Conservation (phyloP, 2,797 vertebrate genomes). For the Uromys caudimaculatus region DNA sequence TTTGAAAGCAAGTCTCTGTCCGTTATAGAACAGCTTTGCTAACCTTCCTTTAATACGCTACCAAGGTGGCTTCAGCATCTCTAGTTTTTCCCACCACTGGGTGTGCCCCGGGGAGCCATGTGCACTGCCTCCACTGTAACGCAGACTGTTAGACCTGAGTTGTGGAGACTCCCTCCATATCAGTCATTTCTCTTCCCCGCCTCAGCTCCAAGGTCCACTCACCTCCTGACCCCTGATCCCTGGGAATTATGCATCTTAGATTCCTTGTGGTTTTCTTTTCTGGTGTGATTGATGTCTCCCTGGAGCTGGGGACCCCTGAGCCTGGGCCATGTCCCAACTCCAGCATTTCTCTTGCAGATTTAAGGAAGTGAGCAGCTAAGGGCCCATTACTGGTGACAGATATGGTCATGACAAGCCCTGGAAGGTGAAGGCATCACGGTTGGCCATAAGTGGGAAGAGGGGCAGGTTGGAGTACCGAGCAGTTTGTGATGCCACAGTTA, state of each 20-base stretch:
- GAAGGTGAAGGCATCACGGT: not conserved
- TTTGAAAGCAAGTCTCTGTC: not conserved
- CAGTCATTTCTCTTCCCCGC: not conserved
- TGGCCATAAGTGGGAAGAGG: not conserved
- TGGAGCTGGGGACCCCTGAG: not conserved
- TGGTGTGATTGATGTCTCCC: not conserved
- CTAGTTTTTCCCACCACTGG: fast-evolving
- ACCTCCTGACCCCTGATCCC: not conserved
- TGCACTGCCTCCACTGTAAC: not conserved
- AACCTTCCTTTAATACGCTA: not conserved
- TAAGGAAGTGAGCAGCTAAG: not conserved
- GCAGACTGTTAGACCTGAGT: not conserved
- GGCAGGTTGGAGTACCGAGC: not conserved
- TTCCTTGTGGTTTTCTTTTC: not conserved
- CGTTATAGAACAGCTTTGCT: not conserved
- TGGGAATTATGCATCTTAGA: not conserved
- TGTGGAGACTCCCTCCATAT: not conserved
- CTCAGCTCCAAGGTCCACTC: not conserved
- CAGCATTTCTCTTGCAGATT: not conserved
- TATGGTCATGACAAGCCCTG: not conserved
- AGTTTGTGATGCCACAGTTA: not conserved
- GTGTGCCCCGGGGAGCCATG: not conserved
- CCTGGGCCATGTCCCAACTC: not conserved
- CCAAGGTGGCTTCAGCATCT: not conserved
- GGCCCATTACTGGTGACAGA: not conserved